A percentile compares a stretch with the other conserved stretches of the same genome.
phyloP scores from a whole-genome alignment of 2,888 invertebrate genomes.

The Caenorhabditis panamensis region DNA sequence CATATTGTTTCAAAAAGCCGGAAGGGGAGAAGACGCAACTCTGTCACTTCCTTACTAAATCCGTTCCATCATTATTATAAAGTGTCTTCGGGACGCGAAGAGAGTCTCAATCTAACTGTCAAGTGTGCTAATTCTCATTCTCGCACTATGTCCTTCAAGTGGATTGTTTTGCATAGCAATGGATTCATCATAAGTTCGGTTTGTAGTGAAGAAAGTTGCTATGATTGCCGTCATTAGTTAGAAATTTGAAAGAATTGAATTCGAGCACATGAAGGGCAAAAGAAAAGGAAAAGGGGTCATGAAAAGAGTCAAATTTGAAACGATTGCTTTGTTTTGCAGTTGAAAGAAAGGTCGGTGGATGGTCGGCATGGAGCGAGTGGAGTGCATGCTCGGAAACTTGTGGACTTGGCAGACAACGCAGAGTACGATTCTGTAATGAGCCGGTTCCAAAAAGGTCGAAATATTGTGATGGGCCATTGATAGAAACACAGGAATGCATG shows the following conservation, averaged over 20 bases:
- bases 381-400: constrained; percentile 72
- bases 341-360: constrained; percentile 72
- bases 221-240: constrained; percentile 21
- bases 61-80: constrained; percentile 59
- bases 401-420: constrained; percentile 68
- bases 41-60: constrained; percentile 46
- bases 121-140: constrained; percentile 49
- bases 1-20: constrained; percentile 39
- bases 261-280: too few species aligned
- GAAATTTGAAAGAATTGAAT: too few species aligned
- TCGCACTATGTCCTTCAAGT: constrained; percentile 48
- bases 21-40: constrained; percentile 3
- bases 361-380: constrained; percentile 74
- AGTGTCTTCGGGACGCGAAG: constrained; percentile 30
- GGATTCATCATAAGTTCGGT: constrained; percentile 45
- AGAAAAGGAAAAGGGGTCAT: background rate
- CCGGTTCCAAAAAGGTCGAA: constrained; percentile 72
- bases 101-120: constrained; percentile 54
- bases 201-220: background rate
- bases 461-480: constrained; percentile 71
- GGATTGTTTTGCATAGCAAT: constrained; percentile 63
- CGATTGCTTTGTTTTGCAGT: constrained; percentile 66
- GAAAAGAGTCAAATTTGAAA: constrained; percentile 31
- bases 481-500: constrained; percentile 69
- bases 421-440: constrained; percentile 72